Conservation (phyloP, 2,113 vertebrate species). For the Phrynocephalus versicolor region DNA sequence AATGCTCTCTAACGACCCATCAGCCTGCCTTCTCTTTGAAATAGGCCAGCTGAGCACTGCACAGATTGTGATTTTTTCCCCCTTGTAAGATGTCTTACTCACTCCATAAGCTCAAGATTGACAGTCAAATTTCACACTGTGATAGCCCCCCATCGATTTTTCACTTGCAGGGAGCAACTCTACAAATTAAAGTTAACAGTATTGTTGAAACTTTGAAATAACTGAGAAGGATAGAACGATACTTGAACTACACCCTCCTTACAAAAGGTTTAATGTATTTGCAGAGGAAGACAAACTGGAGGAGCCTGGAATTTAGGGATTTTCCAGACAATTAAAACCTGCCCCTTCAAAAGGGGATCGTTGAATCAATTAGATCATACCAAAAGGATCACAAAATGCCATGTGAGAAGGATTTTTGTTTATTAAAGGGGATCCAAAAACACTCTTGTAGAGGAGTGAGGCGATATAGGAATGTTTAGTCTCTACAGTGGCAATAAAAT, state of each 20-base stretch:
- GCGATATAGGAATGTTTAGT: background rate
- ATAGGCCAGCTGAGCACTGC: constrained; percentile 74
- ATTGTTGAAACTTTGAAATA: constrained; percentile 65
- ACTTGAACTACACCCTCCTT: background rate
- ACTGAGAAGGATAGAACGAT: constrained; percentile 25
- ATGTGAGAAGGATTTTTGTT: background rate
- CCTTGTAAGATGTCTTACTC: constrained; percentile 73
- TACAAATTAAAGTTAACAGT: constrained; percentile 75
- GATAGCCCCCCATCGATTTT: constrained; percentile 75
- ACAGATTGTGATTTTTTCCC: constrained; percentile 68
- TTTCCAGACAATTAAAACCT: background rate
- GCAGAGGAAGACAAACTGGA: background rate
- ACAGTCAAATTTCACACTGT: constrained; percentile 75
- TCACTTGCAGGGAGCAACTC: constrained; percentile 73
- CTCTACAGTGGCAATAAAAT: background rate
- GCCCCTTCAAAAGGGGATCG: background rate
- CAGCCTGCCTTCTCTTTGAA: constrained; percentile 72
- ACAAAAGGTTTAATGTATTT: background rate
- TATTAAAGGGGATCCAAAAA: background rate
- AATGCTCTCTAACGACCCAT: constrained; percentile 72
- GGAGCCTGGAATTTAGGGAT: background rate
- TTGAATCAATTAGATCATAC: background rate
- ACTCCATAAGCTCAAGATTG: constrained; percentile 72
- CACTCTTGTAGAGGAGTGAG: background rate
- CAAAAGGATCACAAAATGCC: background rate